phyloP scores from a whole-genome alignment of 2,797 vertebrate genomes.

The Glossophaga mutica region DNA sequence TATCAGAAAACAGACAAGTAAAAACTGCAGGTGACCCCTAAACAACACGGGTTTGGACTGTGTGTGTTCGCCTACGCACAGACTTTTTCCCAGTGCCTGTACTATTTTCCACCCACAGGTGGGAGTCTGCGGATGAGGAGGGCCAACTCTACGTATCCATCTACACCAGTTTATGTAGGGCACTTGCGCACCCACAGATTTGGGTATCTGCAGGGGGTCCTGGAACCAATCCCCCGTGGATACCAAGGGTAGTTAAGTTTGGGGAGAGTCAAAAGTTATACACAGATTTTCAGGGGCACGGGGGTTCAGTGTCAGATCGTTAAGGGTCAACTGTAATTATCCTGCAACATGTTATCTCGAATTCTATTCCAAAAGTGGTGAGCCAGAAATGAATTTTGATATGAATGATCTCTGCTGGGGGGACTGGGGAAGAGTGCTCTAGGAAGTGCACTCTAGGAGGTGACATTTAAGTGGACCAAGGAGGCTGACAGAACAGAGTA shows the following conservation, averaged over 20 bases:
- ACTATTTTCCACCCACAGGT: neutral
- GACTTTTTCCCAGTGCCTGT: neutral
- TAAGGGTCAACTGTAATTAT: neutral
- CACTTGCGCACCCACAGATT: neutral
- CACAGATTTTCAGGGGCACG: neutral
- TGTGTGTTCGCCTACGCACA: neutral
- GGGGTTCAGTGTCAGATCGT: neutral
- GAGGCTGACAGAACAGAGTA: neutral
- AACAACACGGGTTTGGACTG: neutral
- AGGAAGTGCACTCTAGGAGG: too few species aligned
- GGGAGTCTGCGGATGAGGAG: neutral
- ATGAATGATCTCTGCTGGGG: neutral
- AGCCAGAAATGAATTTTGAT: neutral
- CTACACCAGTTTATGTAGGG: neutral
- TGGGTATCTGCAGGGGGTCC: neutral
- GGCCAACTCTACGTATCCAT: neutral
- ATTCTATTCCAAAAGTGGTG: neutral
- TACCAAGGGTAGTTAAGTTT: neutral
- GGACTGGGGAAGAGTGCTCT: neutral
- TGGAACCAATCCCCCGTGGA: neutral
- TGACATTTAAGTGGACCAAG: neutral
- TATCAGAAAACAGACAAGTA: neutral
- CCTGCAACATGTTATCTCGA: neutral
- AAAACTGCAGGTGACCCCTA: neutral
- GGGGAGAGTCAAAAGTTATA: neutral